These are phyloP conservation scores for Astyanax mexicanus DNA, from an alignment of 2,797 vertebrate genomes.

Conservation along the genomic window DNA sequence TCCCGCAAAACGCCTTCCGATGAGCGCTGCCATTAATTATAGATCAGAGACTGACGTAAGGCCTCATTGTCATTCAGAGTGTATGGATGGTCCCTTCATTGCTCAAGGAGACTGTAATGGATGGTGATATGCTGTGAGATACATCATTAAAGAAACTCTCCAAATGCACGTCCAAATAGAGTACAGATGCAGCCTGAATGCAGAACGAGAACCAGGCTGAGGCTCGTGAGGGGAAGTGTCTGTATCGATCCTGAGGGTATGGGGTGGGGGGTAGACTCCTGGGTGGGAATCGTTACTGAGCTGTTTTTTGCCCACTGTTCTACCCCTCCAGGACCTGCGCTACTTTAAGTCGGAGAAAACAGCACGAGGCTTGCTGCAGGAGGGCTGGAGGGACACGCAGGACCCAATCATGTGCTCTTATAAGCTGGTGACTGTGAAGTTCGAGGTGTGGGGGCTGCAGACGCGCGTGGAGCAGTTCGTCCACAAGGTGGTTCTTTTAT, in stretches of 20 bases:
- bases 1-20: slow-evolving; percentile 21
- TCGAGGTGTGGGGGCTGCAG: slow-evolving; percentile 99
- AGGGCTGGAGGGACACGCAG: slow-evolving; percentile 94
- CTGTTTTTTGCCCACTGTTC: slow-evolving; percentile 12
- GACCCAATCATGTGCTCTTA: slow-evolving; percentile 98
- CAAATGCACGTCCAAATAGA: neutral
- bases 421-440: slow-evolving; percentile 97
- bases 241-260: neutral
- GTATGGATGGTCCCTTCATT: neutral
- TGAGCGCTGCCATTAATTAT: slow-evolving; percentile 16
- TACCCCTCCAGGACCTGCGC: slow-evolving; percentile 85
- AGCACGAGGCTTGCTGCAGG: slow-evolving; percentile 88
- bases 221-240: neutral
- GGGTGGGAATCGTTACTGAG: neutral
- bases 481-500: too few relatives aligned
- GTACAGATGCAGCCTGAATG: neutral
- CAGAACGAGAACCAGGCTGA: neutral
- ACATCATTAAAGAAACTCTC: neutral
- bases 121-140: neutral
- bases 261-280: neutral
- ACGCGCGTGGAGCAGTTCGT: slow-evolving; percentile 98
- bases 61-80: slow-evolving; percentile 5
- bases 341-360: slow-evolving; percentile 97
- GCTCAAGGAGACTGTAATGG: neutral
- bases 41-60: slow-evolving; percentile 17